Evolutionary conservation across 1,140 invertebrate species (phyloP).

Genomic region (Varroa destructor): DNA sequence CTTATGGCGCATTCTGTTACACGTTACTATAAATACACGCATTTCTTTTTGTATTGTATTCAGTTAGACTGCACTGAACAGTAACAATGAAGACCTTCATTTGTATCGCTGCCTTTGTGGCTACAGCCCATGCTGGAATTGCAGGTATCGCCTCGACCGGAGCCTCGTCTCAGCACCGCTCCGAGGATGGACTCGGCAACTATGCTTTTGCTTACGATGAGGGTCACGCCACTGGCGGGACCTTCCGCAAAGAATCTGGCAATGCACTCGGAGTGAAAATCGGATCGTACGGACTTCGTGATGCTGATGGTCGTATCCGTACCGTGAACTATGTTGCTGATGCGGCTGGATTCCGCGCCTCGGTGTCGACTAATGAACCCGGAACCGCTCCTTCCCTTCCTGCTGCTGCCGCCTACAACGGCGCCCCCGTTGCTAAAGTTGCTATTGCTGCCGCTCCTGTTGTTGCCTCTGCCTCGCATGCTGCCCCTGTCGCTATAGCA

Average conservation of each 20-base stretch:
- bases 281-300: conserved; percentile 36
- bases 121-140: conserved; percentile 31
- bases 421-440: conserved; percentile 37
- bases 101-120: conserved; percentile 32
- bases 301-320: conserved; percentile 36
- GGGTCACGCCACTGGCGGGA: conserved; percentile 37
- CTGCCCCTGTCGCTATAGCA: conserved; percentile 37
- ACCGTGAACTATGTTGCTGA: conserved; percentile 39
- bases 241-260: conserved; percentile 35
- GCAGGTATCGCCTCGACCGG: conserved; percentile 13
- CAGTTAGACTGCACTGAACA: background rate
- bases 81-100: conserved; percentile 26
- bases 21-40: background rate
- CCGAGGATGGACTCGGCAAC: conserved; percentile 33
- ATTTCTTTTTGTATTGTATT: background rate
- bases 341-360: conserved; percentile 36
- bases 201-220: conserved; percentile 38
- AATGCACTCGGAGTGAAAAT: conserved; percentile 33
- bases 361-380: conserved; percentile 35
- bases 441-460: conserved; percentile 42
- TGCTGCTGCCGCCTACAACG: conserved; percentile 34
- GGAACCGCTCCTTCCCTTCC: conserved; percentile 32
- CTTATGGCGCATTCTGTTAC: too few species aligned
- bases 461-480: conserved; percentile 31
- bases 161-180: conserved; percentile 6